Evolutionary conservation across 2,113 vertebrate genomes (phyloP).

Genomic region (Fulica atra): DNA sequence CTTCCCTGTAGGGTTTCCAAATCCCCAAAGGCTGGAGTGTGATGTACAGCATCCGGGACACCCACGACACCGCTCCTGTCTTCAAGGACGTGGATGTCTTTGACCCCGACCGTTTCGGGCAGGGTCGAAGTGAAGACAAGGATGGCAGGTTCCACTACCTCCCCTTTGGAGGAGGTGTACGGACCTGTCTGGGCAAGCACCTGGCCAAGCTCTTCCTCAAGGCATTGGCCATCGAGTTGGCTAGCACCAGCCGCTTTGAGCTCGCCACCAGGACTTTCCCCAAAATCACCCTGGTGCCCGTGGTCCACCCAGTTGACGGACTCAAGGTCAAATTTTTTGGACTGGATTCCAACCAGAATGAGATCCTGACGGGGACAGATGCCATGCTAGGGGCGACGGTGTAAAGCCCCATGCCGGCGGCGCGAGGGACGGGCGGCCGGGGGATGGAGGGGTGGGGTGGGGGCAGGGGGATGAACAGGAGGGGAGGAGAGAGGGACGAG

Average conservation of each 20-base stretch:
- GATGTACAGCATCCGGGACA: constrained; percentile 99
- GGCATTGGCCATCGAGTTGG: constrained; percentile 90
- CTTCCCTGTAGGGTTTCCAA: constrained; percentile 87
- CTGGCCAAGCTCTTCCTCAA: constrained; percentile 96
- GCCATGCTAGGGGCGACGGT: constrained; percentile 91
- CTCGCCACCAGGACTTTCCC: constrained; percentile 93
- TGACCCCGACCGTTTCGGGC: constrained; percentile 92
- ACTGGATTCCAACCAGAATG: constrained; percentile 98
- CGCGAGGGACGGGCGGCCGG: neutral
- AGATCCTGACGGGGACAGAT: constrained; percentile 93
- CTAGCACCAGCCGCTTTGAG: constrained; percentile 93
- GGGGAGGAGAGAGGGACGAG: constrained; percentile 1
- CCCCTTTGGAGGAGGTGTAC: constrained; percentile 91
- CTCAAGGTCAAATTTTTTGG: constrained; percentile 96
- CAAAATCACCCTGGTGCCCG: constrained; percentile 88
- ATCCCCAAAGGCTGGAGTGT: constrained; percentile 99
- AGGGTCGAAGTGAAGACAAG: constrained; percentile 91
- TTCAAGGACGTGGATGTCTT: constrained; percentile 93
- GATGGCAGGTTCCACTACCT: constrained; percentile 97
- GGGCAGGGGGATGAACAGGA: neutral
- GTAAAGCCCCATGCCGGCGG: constrained; percentile 38
- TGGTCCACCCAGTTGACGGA: constrained; percentile 92
- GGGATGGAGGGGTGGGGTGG: neutral
- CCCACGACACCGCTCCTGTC: constrained; percentile 91
- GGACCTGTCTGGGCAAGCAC: constrained; percentile 96